Conservation (phyloP, 2,888 invertebrate species). For the Volucella bombylans region DNA sequence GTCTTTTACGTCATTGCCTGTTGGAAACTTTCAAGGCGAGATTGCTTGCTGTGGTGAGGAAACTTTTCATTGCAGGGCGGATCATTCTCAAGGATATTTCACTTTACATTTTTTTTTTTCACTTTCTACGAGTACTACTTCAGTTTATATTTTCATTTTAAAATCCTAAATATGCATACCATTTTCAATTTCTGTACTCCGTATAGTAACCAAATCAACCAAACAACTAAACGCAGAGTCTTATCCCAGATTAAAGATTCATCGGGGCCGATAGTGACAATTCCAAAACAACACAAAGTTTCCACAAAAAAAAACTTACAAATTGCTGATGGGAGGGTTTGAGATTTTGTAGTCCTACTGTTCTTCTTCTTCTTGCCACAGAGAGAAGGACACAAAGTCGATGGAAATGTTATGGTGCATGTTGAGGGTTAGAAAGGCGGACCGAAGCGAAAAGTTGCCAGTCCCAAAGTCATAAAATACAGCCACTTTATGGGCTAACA, state of each 20-base stretch:
- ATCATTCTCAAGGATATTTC: conserved; percentile 62
- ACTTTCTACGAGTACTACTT: too few species aligned
- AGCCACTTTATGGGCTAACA: conserved; percentile 65
- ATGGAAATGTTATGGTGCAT: conserved; percentile 63
- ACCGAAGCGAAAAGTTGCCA: conserved; percentile 45
- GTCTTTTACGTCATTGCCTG: conserved; percentile 56
- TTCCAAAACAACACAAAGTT: conserved; percentile 62
- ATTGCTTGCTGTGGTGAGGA: conserved; percentile 40
- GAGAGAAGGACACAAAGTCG: conserved; percentile 17
- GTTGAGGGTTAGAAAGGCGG: conserved; percentile 42
- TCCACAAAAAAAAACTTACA: conserved; percentile 49
- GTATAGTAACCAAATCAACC: conserved; percentile 37
- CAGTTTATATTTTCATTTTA: conserved; percentile 19
- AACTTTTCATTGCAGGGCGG: conserved; percentile 52
- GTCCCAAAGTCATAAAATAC: conserved; percentile 69
- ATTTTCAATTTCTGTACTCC: conserved; percentile 35
- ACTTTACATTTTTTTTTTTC: conserved; percentile 34
- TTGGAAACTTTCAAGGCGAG: conserved; percentile 66
- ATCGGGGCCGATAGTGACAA: conserved; percentile 57
- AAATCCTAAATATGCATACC: conserved; percentile 57
- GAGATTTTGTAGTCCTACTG: conserved; percentile 38
- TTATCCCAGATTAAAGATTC: conserved; percentile 69
- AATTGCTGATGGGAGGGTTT: conserved; percentile 68
- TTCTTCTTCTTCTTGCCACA: too few species aligned
- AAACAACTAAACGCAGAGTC: conserved; percentile 51